A percentile compares a stretch with the other conserved stretches of the same genome.
These are phyloP conservation scores for Tetragnatha montana DNA, from an alignment of 2,888 invertebrate genomes.

Conservation along the genomic window DNA sequence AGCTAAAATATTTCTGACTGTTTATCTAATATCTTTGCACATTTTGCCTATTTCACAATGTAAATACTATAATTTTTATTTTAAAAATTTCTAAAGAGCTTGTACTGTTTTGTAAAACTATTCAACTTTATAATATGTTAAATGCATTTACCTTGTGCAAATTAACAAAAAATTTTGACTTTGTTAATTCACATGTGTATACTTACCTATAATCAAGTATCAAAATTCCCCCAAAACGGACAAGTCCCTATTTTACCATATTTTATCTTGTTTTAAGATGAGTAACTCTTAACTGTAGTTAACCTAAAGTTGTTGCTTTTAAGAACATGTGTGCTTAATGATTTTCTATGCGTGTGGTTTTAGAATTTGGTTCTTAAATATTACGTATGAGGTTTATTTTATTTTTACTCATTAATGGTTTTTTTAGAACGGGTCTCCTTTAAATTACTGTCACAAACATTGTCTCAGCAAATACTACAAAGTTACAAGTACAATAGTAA, in stretches of 20 bases:
- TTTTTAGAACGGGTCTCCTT: not conserved
- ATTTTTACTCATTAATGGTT: not conserved
- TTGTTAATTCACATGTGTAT: not conserved
- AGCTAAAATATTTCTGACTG: not conserved
- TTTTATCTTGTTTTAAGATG: too few species aligned
- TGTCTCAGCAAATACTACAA: not conserved
- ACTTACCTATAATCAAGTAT: not conserved
- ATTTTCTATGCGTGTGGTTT: not conserved
- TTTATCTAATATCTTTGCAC: not conserved
- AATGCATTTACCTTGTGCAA: slow-evolving; percentile 8
- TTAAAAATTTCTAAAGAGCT: slow-evolving; percentile 21
- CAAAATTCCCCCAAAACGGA: not conserved
- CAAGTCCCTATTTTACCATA: too few species aligned
- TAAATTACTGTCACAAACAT: not conserved
- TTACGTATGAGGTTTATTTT: not conserved
- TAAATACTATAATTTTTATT: slow-evolving; percentile 21
- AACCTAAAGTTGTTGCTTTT: not conserved
- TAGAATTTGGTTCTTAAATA: not conserved
- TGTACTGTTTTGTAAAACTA: slow-evolving; percentile 17
- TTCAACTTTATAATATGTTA: slow-evolving; percentile 11
- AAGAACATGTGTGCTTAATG: not conserved
- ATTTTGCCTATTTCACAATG: slow-evolving; percentile 11
- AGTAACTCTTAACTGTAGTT: not conserved
- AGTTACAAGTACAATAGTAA: not conserved
- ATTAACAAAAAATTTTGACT: not conserved